Evolutionary conservation across 2,113 vertebrate species (phyloP).

Genomic region (Tachysurus fulvidraco): DNA sequence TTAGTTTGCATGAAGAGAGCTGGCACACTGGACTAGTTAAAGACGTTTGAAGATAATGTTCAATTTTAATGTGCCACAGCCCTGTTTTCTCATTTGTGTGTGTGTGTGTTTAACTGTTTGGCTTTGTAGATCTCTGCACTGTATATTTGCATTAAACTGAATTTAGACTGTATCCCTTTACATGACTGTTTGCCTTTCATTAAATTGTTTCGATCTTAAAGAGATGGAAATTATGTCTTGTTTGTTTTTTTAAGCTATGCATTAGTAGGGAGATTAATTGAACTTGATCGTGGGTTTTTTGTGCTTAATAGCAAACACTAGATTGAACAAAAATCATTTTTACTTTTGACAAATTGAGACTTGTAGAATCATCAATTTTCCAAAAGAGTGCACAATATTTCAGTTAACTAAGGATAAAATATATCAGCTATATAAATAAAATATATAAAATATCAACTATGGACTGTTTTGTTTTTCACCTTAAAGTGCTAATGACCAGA

Average conservation of each 20-base stretch:
- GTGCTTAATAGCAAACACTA: neutral
- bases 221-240: slow-evolving; percentile 16
- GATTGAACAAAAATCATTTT: neutral
- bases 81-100: slow-evolving; percentile 57
- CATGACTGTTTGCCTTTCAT: slow-evolving; percentile 69
- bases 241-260: neutral
- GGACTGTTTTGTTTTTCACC: neutral
- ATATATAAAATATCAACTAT: neutral
- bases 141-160: slow-evolving; percentile 71
- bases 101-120: slow-evolving; percentile 62
- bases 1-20: slow-evolving; percentile 64
- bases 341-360: neutral
- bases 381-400: neutral
- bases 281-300: neutral
- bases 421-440: neutral
- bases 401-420: neutral
- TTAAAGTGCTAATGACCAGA: neutral
- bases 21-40: slow-evolving; percentile 59
- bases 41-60: slow-evolving; percentile 35
- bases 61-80: slow-evolving; percentile 49
- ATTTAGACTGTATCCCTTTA: slow-evolving; percentile 60
- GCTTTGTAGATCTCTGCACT: slow-evolving; percentile 68
- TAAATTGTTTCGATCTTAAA: slow-evolving; percentile 60
- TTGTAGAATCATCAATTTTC: neutral
- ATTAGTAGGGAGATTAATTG: neutral